Evolutionary conservation across 1,140 invertebrate genomes (phyloP), one percentile per base, ranked within the genome.

Genomic region (Micrasema longulum): DNA sequence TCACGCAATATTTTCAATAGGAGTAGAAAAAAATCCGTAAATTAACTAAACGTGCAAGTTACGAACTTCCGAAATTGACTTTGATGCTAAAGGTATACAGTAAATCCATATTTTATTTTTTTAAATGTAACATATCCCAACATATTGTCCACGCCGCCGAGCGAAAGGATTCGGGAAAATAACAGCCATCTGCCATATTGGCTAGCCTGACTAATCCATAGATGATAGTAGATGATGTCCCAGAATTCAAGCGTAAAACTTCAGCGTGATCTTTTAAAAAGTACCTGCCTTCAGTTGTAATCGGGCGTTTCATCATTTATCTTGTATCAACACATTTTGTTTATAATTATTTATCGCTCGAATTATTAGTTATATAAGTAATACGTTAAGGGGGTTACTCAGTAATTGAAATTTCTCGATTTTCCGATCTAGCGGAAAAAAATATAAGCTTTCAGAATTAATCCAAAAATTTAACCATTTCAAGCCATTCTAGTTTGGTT

Each of bases 161-260:
- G 53, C 52, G 35, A 62, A 53, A 62, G 55, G 68, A 70, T 70
- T 48, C 22, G 18, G 47, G 52, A 69, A 69, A 69, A 70, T 70
- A 70, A 70, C 68, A 70, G 68, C 47, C 47, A 43, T 52, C 20
- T 45, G 47, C 38, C 48, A 26, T 20, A 69, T 69, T 70, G 68
- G 68, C 68, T 63, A 43, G 45, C 62, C n/a, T 70, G 68, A 67
- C 20, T 31, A 16, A 36, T 67, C 35, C 65, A 38, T 67, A 45
- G 38, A 45, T 43, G 12, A 63, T 45, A 18, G 23, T 22, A 53
- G 65, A 41, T 35, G 35, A 16, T 10, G 12, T 14, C 35, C 35
- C 22, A 35, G 16, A 47, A 14, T 47, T 45, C 22, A 45, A 12
- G 16, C 1, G 20, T 26, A n/a, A 53, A 53, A 26, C 5, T 6